A percentile compares a stretch with the other conserved stretches of the same genome.
Conservation (phyloP, 2,113 vertebrate genomes). For the Paramormyrops kingsleyae region DNA sequence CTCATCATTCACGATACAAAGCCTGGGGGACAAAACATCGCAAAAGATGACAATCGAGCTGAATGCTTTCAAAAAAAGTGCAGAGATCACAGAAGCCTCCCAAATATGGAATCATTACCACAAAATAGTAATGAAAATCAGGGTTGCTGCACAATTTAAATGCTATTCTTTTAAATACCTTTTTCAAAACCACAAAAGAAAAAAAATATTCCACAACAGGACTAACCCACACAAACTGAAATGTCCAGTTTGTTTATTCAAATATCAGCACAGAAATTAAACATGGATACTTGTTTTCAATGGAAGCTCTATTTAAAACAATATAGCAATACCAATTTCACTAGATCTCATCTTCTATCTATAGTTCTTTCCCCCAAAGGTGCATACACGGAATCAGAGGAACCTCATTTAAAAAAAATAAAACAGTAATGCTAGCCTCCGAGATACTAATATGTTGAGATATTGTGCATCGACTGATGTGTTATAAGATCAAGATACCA, state of each 20-base stretch:
- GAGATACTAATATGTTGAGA: too few relatives aligned
- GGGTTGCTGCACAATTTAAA: not conserved
- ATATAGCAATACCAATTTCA: not conserved
- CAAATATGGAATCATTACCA: not conserved
- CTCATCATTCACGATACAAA: slow-evolving; percentile 86
- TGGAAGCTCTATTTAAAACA: not conserved
- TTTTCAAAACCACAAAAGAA: not conserved
- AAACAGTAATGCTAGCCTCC: not conserved
- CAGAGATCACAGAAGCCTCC: not conserved
- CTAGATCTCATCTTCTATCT: not conserved
- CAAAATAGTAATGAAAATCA: not conserved
- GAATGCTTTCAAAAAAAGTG: not conserved
- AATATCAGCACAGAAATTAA: not conserved
- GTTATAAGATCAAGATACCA: not conserved
- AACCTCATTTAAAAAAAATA: not conserved
- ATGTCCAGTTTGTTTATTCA: not conserved
- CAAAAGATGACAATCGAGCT: not conserved
- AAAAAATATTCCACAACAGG: not conserved
- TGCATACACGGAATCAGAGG: not conserved
- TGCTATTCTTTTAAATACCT: not conserved
- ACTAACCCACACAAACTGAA: not conserved
- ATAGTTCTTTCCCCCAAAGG: not conserved
- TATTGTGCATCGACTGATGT: not conserved
- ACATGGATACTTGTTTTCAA: not conserved
- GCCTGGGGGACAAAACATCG: slow-evolving; percentile 42